These are phyloP conservation scores for Epirrhoe tristata DNA, from an alignment of 2,888 invertebrate genomes.

Conservation along the genomic window DNA sequence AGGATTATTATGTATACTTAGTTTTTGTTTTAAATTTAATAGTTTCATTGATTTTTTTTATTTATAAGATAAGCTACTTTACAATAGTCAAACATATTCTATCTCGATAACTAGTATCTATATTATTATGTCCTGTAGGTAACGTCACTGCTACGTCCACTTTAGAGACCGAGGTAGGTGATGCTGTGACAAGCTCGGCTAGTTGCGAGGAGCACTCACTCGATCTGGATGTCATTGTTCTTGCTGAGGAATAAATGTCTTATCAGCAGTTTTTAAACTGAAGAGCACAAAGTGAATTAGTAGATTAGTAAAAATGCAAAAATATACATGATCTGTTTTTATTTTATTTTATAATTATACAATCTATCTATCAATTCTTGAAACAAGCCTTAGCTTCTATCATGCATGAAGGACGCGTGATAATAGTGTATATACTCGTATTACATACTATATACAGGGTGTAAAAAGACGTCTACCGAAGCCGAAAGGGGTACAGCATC, in stretches of 20 bases:
- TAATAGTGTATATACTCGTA: too few species aligned
- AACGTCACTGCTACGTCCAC: slow-evolving; percentile 79
- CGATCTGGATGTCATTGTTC: slow-evolving; percentile 80
- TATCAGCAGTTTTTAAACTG: slow-evolving; percentile 27
- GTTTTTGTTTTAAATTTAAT: background rate
- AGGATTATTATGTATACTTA: background rate
- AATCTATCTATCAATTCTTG: too few species aligned
- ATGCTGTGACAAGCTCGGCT: slow-evolving; percentile 71
- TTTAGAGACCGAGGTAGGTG: slow-evolving; percentile 68
- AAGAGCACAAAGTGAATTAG: slow-evolving; percentile 8
- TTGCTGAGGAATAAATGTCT: slow-evolving; percentile 56
- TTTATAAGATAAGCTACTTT: slow-evolving; percentile 46
- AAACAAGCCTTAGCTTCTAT: too few species aligned
- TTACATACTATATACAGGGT: too few species aligned
- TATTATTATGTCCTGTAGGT: slow-evolving; percentile 59
- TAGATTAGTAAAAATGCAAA: background rate
- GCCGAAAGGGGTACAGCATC: too few species aligned
- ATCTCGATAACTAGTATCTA: slow-evolving; percentile 76
- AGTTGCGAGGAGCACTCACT: slow-evolving; percentile 77
- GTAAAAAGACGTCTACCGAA: too few species aligned
- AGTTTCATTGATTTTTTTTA: slow-evolving; percentile 43
- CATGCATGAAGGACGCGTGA: too few species aligned
- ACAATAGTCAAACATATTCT: slow-evolving; percentile 79
- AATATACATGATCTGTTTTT: too few species aligned
- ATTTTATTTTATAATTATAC: too few species aligned